Conservation (phyloP, 2,888 invertebrate species). For the Drosophila macrothrix region DNA sequence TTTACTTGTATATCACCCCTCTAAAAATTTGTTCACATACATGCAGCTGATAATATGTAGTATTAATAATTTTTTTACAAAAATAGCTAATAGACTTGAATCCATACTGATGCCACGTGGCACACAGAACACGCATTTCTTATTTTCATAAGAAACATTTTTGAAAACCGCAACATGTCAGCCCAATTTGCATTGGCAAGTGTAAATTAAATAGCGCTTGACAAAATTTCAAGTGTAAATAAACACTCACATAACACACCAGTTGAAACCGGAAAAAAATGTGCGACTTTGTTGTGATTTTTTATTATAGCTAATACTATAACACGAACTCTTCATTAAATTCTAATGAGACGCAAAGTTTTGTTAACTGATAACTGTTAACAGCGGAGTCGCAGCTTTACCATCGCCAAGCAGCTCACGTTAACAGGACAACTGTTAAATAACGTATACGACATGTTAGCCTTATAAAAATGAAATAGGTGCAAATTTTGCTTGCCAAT, state of each 20-base stretch:
- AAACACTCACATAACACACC: constrained; percentile 18
- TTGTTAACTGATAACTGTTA: constrained; percentile 13
- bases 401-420: constrained; percentile 31
- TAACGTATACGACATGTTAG: constrained; percentile 25
- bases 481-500: neutral
- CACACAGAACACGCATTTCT: neutral
- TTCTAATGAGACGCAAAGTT: neutral
- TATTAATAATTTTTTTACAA: neutral
- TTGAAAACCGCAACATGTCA: neutral
- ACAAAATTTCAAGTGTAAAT: constrained; percentile 34
- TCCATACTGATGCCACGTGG: neutral
- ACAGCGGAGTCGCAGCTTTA: constrained; percentile 28
- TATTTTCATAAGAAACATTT: constrained; percentile 11
- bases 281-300: constrained; percentile 12
- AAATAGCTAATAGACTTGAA: neutral
- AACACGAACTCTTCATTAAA: constrained; percentile 35
- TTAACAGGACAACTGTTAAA: constrained; percentile 13
- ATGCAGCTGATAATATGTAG: neutral
- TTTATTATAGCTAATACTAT: constrained; percentile 32
- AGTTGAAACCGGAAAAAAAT: constrained; percentile 4
- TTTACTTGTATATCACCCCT: neutral
- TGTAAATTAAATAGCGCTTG: constrained; percentile 31
- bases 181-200: constrained; percentile 43
- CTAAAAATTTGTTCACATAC: neutral
- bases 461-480: neutral